Percentiles rank a stretch among this genome's conserved stretches.
phyloP scores from a whole-genome alignment of 2,888 invertebrate genomes.

The Agrotis ipsilon region DNA sequence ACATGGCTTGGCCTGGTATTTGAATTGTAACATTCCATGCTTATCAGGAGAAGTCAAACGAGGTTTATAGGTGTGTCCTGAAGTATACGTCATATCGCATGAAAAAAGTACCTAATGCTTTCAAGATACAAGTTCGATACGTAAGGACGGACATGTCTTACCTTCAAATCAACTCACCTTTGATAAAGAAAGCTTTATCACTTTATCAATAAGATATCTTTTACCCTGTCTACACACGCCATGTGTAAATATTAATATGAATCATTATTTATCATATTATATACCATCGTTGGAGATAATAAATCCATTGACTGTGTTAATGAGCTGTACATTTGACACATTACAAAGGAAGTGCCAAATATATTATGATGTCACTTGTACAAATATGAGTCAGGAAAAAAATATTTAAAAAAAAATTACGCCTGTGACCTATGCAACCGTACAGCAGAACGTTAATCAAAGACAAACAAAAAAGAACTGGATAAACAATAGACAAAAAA shows the following conservation, averaged over 20 bases:
- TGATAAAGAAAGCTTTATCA: constrained; percentile 57
- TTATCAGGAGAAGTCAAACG: constrained; percentile 25
- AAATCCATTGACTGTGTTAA: constrained; percentile 64
- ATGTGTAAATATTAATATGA: constrained; percentile 65
- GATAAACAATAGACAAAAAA: constrained; percentile 71
- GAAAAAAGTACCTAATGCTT: constrained; percentile 41
- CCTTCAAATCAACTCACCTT: constrained; percentile 38
- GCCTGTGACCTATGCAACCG: constrained; percentile 72
- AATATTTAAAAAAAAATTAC: constrained; percentile 54
- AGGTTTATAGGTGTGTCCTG: constrained; percentile 52
- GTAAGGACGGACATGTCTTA: constrained; percentile 40
- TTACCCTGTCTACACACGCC: constrained; percentile 50
- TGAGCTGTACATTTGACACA: constrained; percentile 63
- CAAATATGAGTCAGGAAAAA: constrained; percentile 66
- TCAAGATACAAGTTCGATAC: constrained; percentile 54
- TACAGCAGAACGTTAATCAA: constrained; percentile 77
- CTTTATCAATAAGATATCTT: constrained; percentile 56
- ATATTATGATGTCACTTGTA: constrained; percentile 71
- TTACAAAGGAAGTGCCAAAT: constrained; percentile 62
- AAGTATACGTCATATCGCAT: constrained; percentile 49
- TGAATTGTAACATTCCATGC: constrained; percentile 9
- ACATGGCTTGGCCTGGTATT: constrained; percentile 9
- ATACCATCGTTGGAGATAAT: constrained; percentile 59
- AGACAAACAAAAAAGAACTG: constrained; percentile 72
- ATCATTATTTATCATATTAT: constrained; percentile 66